A percentile compares a stretch with the other conserved stretches of the same genome.
Evolutionary conservation across 1,140 invertebrate genomes (phyloP).

Genomic region (Xylocopa sonorina): DNA sequence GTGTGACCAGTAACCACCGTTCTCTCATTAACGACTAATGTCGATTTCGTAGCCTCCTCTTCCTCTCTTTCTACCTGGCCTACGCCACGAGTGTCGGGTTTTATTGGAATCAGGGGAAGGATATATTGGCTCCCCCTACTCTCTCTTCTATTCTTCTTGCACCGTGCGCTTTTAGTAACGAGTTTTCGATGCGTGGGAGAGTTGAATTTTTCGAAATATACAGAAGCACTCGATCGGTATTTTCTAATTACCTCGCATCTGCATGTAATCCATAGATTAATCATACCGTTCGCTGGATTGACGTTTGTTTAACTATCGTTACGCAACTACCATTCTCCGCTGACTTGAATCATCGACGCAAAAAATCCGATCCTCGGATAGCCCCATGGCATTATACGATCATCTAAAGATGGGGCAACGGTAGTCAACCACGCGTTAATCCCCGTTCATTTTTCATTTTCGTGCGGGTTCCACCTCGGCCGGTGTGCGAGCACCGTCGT

Average conservation of each 20-base stretch:
- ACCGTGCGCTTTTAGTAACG: background rate
- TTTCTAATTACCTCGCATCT: too few relatives aligned
- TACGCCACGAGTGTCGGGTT: conserved; percentile 46
- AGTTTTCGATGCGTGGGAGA: background rate
- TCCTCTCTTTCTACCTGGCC: conserved; percentile 53
- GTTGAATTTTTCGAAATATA: too few relatives aligned
- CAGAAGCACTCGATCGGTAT: too few relatives aligned
- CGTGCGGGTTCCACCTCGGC: conserved; percentile 9
- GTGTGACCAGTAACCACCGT: conserved; percentile 63
- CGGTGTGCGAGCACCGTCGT: background rate
- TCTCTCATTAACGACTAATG: conserved; percentile 65
- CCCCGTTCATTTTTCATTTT: conserved; percentile 64
- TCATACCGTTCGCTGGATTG: too few relatives aligned
- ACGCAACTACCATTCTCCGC: background rate
- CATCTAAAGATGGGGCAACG: background rate
- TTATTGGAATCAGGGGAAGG: conserved; percentile 55
- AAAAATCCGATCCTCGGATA: background rate
- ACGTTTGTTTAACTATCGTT: background rate
- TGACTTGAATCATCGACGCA: background rate
- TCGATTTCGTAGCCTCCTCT: conserved; percentile 47
- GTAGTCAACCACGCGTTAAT: conserved; percentile 56
- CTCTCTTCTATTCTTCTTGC: background rate
- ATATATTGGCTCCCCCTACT: background rate
- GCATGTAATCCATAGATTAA: background rate
- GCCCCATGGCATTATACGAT: too few relatives aligned